These are phyloP conservation scores for Chaenocephalus aceratus DNA, from an alignment of 2,113 vertebrate species.

Conservation along the genomic window DNA sequence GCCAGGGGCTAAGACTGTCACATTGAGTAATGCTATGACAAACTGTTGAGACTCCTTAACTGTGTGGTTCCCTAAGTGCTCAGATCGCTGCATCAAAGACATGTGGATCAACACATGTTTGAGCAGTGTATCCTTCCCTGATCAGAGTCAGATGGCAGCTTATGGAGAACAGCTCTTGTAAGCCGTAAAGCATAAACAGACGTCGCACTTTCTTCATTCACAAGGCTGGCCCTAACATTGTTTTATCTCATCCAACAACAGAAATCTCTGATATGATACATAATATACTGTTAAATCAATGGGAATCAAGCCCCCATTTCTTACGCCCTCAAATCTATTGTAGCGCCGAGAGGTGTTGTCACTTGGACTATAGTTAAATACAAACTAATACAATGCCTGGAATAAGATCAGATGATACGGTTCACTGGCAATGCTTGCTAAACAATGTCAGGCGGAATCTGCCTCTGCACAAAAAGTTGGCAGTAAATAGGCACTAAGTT, in stretches of 20 bases:
- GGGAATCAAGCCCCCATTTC: not conserved
- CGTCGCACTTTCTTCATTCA: slow-evolving; percentile 36
- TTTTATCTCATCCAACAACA: slow-evolving; percentile 6
- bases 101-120: slow-evolving; percentile 48
- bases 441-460: too few relatives aligned
- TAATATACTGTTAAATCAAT: not conserved
- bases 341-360: too few relatives aligned
- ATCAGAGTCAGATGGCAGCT: slow-evolving; percentile 68
- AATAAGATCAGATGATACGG: too few relatives aligned
- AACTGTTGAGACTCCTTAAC: slow-evolving; percentile 10
- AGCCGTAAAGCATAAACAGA: slow-evolving; percentile 47
- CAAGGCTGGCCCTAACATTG: not conserved
- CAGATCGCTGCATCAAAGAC: slow-evolving; percentile 56
- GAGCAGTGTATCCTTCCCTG: slow-evolving; percentile 22
- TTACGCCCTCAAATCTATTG: too few relatives aligned
- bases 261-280: slow-evolving; percentile 7
- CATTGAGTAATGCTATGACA: slow-evolving; percentile 31
- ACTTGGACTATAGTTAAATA: too few relatives aligned
- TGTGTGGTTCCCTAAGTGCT: not conserved
- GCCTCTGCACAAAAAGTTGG: too few relatives aligned
- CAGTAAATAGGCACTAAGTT: too few relatives aligned
- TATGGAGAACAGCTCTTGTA: slow-evolving; percentile 57
- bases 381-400: too few relatives aligned
- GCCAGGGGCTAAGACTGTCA: slow-evolving; percentile 8
- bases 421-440: too few relatives aligned